A percentile compares a stretch with the other conserved stretches of the same genome.
Conservation (phyloP, 30 jellyfish, hydroid and myxozoan species). For the Rhopilema esculentum region DNA sequence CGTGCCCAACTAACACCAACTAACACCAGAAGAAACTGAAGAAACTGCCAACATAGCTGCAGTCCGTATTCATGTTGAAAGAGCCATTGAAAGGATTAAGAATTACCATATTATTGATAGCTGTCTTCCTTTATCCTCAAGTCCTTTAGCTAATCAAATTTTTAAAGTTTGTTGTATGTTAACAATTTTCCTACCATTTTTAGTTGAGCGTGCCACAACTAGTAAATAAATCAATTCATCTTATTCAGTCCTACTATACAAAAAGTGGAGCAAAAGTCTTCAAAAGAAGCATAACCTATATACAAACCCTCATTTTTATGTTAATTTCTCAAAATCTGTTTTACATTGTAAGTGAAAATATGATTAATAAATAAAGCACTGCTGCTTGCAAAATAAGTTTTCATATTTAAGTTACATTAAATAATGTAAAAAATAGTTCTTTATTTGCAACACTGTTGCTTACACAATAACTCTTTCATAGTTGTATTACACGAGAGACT, state of each 20-base stretch:
- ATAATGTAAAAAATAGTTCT: not conserved
- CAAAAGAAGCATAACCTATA: not conserved
- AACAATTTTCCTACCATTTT: constrained; percentile 6
- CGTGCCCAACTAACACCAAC: not conserved
- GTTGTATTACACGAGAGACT: not conserved
- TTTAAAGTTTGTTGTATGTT: constrained; percentile 13
- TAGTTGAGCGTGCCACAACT: constrained; percentile 11
- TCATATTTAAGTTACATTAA: not conserved
- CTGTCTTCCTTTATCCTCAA: not conserved
- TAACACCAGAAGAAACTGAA: not conserved
- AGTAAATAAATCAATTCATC: not conserved
- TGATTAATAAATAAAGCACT: not conserved
- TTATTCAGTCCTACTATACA: not conserved
- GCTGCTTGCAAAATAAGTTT: not conserved
- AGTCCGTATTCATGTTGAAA: too few relatives aligned
- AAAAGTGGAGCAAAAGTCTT: not conserved
- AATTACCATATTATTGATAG: too few relatives aligned
- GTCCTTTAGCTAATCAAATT: constrained; percentile 5
- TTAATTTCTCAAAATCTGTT: not conserved
- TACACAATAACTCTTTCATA: not conserved
- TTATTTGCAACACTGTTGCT: not conserved
- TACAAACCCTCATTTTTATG: not conserved
- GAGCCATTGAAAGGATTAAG: too few relatives aligned
- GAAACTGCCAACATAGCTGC: not conserved
- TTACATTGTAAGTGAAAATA: not conserved